Evolutionary conservation across 2,113 vertebrate species (phyloP), one percentile per base, ranked within the genome.

Genomic region (Hucho hucho): DNA sequence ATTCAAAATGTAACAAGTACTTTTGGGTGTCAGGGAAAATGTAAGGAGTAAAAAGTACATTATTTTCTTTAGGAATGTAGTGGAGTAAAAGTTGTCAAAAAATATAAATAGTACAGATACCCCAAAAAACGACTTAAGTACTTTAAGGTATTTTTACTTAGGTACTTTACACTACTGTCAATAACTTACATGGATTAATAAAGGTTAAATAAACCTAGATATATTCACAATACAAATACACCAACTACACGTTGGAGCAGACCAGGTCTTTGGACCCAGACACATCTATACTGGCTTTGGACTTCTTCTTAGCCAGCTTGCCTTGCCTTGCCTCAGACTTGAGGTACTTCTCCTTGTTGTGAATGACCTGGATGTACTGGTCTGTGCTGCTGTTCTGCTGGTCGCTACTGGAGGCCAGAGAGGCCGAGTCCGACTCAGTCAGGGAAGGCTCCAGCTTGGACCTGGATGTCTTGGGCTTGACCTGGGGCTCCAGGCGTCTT

Each of bases 371-470:
- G 20, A 96, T 95, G 73, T 95, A 95, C 76, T 96, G 96, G 87
- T 96, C 96, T 0, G 93, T 92, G 87, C 95, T 90, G 87, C 96
- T 95, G 85, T 93, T 95, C 82, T 96, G 95, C 0, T 93, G 96
- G 83, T 98, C 98, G 0, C 96, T 97, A 86, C 96, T 98, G 65
- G 98, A 98, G 3, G 92, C 94, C 7, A 94, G 72, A 0, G 97
- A 98, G 46, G 93, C 61, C 0, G 97, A 96, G 77, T 98, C 97
- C 0, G 96, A 98, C 69, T 99, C 97, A 0, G 95, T 96, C 69
- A 93, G 82, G 3, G 94, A 90, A 0, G 91, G 93, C 22, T 95
- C 92, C 1, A 86, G 70, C 78, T 93, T 93, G 3, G 91, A 89
- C 71, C 90, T 94, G 3, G 67, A 46, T 4, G 75, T 72, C 82